phyloP scores from a whole-genome alignment of 2,113 vertebrate species.

The Prochilodus magdalenae region DNA sequence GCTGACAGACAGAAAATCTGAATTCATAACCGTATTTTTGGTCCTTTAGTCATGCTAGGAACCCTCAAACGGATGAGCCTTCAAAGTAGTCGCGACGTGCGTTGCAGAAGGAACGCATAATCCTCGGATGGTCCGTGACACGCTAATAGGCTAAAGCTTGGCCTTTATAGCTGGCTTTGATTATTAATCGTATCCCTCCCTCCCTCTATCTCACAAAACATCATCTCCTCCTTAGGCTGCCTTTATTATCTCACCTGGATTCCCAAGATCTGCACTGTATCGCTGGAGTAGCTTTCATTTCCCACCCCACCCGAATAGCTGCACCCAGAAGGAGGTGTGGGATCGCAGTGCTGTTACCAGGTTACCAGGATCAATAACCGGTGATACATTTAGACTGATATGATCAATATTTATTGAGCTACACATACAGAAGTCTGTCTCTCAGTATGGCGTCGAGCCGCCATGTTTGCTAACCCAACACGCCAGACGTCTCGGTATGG shows the following conservation, averaged over 20 bases:
- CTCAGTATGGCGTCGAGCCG: too few relatives aligned
- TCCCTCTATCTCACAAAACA: constrained; percentile 31
- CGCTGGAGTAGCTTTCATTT: too few relatives aligned
- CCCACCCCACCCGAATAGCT: too few relatives aligned
- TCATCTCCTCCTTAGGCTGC: constrained; percentile 18
- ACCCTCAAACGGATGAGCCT: constrained; percentile 24
- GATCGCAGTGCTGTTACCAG: too few relatives aligned
- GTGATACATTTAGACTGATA: too few relatives aligned
- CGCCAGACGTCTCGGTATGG: too few relatives aligned
- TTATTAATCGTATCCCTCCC: constrained; percentile 29
- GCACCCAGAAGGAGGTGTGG: too few relatives aligned
- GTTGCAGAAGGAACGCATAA: background rate
- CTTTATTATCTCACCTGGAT: constrained; percentile 11
- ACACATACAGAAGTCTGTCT: too few relatives aligned
- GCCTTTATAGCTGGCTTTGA: background rate
- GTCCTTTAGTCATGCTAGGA: constrained; percentile 12
- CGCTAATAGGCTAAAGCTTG: constrained; percentile 21
- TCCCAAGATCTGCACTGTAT: too few relatives aligned
- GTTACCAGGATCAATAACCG: too few relatives aligned
- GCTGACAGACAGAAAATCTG: constrained; percentile 2
- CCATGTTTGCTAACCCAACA: too few relatives aligned
- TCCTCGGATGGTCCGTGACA: background rate
- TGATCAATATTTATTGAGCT: too few relatives aligned
- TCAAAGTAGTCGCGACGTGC: background rate
- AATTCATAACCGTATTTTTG: constrained; percentile 9